Percentiles rank a stretch among this genome's conserved stretches.
Evolutionary conservation across 2,888 invertebrate genomes (phyloP).

Genomic region (Hartigia nigra): DNA sequence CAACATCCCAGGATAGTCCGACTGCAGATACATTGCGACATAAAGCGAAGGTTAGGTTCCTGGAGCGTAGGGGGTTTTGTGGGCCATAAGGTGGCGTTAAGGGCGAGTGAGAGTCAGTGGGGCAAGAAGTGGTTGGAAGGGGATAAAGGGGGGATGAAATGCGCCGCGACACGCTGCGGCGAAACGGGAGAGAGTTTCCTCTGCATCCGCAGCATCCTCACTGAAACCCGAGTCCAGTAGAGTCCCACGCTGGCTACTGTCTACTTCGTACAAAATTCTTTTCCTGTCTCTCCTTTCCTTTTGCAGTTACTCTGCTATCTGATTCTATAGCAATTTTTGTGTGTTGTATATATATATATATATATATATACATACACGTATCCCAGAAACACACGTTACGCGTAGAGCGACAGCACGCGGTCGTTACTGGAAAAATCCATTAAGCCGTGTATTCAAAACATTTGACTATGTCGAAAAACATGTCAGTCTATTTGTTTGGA

Average conservation of each 20-base stretch:
- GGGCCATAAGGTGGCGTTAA: constrained; percentile 29
- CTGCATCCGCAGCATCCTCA: constrained; percentile 58
- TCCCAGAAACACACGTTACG: neutral
- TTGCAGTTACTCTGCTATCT: constrained; percentile 13
- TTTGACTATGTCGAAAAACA: too few relatives aligned
- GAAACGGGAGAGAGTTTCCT: constrained; percentile 43
- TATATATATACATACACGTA: neutral
- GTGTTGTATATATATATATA: neutral
- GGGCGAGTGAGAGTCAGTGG: constrained; percentile 20
- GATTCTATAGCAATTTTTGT: neutral
- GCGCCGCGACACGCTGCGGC: constrained; percentile 59
- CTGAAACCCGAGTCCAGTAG: constrained; percentile 48
- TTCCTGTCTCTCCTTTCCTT: constrained; percentile 22
- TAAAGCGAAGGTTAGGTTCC: constrained; percentile 41
- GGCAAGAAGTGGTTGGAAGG: constrained; percentile 23
- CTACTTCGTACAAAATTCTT: constrained; percentile 29
- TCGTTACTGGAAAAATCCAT: neutral
- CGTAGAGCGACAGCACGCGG: neutral
- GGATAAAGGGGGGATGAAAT: constrained; percentile 48
- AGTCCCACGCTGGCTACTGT: constrained; percentile 48
- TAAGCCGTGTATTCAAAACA: neutral
- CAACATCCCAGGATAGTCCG: constrained; percentile 27
- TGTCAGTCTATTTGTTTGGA: neutral
- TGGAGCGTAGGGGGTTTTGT: constrained; percentile 36
- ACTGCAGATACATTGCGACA: constrained; percentile 65